Evolutionary conservation across 2,888 invertebrate genomes (phyloP), one percentile per base, ranked within the genome.

Genomic region (Epistrophe grossulariae): DNA sequence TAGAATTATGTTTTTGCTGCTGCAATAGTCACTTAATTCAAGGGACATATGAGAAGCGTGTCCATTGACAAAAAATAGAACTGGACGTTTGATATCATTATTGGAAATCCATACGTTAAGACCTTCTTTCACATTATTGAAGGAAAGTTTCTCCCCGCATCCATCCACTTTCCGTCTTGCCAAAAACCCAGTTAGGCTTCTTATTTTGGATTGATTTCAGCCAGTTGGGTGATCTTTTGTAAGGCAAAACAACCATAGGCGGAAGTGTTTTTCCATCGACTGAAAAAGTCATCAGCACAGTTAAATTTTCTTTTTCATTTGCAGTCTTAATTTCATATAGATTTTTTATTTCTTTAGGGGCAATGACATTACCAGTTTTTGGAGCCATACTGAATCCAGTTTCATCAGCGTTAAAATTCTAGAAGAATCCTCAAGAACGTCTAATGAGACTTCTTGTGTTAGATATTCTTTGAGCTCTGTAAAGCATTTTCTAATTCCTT

Each of bases 401-500:
- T n/a, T n/a, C n/a, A n/a, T n/a, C n/a, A n/a, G n/a, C n/a, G n/a
- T n/a, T n/a, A n/a, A 59, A 28, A n/a, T 64, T 45, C 62, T 62
- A n/a, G 28, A 43, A 24, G 28, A 64, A 45, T 64, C 24, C 43
- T 64, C 45, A 17, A 62, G 40, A 40, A 62, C 13, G 17, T 62
- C 10, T 31, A 31, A 31, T 4, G 31, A 17, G 8, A 24, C 13
- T 60, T 38, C 11, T 7, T 31, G 31, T 6, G 7, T n/a, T n/a
- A n/a, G n/a, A n/a, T n/a, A n/a, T n/a, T n/a, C n/a, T n/a, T n/a
- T n/a, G n/a, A n/a, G n/a, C 31, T 31, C 7, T 31, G 4, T 17
- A 19, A 62, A 40, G 40, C 55, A 70, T 55, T 70, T 70, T 15
- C 28, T 5, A 17, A 70, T 55, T 28, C 40, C 40, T 28, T 71